Percentiles rank a stretch among this genome's conserved stretches.
These are phyloP conservation scores for Eriosoma lanigerum DNA, from an alignment of 1,140 invertebrate species.

Conservation along the genomic window DNA sequence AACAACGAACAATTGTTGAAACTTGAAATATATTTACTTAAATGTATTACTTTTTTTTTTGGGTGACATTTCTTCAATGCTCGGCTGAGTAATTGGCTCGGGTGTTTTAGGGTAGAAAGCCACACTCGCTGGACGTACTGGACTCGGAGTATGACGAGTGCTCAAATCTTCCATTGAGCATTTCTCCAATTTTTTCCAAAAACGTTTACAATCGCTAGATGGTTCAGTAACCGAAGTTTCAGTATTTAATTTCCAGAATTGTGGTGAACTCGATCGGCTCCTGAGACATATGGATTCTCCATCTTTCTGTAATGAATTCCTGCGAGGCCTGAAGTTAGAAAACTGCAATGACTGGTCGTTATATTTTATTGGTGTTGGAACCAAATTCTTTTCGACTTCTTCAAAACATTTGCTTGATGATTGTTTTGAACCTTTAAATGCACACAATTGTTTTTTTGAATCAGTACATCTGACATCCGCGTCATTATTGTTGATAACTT, in stretches of 20 bases:
- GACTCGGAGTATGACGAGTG: constrained; percentile 17
- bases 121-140: constrained; percentile 36
- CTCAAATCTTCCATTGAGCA: constrained; percentile 41
- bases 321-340: constrained; percentile 37
- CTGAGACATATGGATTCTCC: background rate
- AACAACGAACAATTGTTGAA: background rate
- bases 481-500: background rate
- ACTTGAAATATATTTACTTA: background rate
- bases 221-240: background rate
- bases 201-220: constrained; percentile 13
- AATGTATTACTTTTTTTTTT: constrained; percentile 30
- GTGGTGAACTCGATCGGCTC: constrained; percentile 38
- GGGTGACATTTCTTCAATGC: background rate
- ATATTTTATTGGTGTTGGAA: background rate
- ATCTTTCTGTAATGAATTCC: constrained; percentile 31
- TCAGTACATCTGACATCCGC: background rate
- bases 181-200: constrained; percentile 46
- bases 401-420: background rate
- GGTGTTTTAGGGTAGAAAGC: constrained; percentile 39
- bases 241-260: constrained; percentile 11
- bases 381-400: background rate
- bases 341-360: background rate
- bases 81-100: background rate
- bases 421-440: background rate
- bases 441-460: background rate